Conservation (phyloP, 2,113 vertebrate species). For the Cottus gobio region DNA sequence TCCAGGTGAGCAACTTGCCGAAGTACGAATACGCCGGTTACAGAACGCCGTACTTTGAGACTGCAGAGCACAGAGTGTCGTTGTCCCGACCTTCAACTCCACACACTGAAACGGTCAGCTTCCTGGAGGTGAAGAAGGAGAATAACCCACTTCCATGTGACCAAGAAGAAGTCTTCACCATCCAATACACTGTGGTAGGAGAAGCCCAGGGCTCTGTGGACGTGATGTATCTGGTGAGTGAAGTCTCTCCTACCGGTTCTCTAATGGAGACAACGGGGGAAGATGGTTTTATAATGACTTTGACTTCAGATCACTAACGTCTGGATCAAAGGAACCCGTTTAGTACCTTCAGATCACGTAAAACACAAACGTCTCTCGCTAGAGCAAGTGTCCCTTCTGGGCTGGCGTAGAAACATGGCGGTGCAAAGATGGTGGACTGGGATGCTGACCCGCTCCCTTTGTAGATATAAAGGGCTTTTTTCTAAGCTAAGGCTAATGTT, state of each 20-base stretch:
- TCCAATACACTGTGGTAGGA: constrained; percentile 70
- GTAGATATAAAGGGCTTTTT: not conserved
- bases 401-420: not conserved
- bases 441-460: not conserved
- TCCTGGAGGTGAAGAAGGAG: constrained; percentile 59
- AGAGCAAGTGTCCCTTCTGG: not conserved
- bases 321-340: no score
- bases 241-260: no score
- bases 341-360: not conserved
- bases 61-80: not conserved
- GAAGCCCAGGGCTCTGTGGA: constrained; percentile 58
- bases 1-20: constrained; percentile 47
- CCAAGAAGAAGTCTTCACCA: constrained; percentile 35
- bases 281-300: not conserved
- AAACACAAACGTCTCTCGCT: not conserved
- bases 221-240: constrained; percentile 78
- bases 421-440: not conserved
- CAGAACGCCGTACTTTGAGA: not conserved
- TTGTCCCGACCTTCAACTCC: not conserved
- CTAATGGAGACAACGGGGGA: not conserved
- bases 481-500: no score
- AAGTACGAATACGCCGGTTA: rapidly evolving
- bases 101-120: constrained; percentile 60
- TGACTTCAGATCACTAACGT: no score
- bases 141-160: constrained; percentile 59